A percentile compares a stretch with the other conserved stretches of the same genome.
Evolutionary conservation across 92 coral and sea anemone genomes (phyloP).

Genomic region (Palythoa grandiflora): DNA sequence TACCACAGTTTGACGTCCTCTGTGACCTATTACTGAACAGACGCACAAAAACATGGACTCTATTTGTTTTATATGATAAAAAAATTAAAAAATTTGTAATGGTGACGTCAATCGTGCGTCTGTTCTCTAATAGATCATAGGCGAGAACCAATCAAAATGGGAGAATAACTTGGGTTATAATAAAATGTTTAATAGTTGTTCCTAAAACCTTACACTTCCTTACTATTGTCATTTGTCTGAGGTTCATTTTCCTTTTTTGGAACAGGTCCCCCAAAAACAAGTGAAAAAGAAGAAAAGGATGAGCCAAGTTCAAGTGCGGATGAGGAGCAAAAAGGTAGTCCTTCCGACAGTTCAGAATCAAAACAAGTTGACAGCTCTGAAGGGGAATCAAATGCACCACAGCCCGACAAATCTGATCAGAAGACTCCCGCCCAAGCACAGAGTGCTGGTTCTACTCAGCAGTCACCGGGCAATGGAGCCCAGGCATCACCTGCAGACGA

Average conservation of each 20-base stretch:
- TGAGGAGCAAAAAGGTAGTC: not conserved
- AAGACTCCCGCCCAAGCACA: slow-evolving; percentile 3
- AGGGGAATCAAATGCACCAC: not conserved
- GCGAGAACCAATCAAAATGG: no score
- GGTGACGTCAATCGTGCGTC: no score
- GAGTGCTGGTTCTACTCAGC: not conserved
- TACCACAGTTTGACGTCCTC: no score
- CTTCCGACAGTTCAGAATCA: not conserved
- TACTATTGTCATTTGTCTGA: not conserved
- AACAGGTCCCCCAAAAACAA: slow-evolving; percentile 9
- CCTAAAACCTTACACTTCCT: not conserved
- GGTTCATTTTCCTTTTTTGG: not conserved
- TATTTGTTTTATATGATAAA: no score
- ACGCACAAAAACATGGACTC: no score
- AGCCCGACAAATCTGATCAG: not conserved
- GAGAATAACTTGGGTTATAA: no score
- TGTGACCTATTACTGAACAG: no score
- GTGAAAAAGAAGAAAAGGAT: not conserved
- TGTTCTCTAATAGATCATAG: no score
- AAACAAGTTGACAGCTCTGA: not conserved
- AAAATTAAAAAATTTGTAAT: no score
- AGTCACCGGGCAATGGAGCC: not conserved
- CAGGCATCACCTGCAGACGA: not conserved
- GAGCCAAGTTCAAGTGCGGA: slow-evolving; percentile 32
- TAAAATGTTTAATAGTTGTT: no score